Conservation (phyloP, 2,888 invertebrate species). For the Drosophila ezoana region DNA sequence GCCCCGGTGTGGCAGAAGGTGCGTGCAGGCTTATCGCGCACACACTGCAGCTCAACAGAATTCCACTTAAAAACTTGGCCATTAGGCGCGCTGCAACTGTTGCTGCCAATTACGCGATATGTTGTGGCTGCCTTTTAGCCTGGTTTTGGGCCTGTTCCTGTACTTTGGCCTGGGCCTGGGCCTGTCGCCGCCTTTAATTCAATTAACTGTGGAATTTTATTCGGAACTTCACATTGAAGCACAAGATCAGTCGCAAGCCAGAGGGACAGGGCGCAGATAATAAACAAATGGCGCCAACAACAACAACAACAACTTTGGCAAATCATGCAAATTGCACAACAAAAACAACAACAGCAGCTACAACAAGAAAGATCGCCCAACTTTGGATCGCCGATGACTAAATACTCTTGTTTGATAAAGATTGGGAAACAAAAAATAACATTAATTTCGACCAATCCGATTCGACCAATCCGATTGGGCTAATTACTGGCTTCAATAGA, state of each 20-base stretch:
- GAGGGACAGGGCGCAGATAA: constrained; percentile 48
- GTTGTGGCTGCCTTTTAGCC: constrained; percentile 23
- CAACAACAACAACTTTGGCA: constrained; percentile 51
- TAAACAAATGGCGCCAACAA: constrained; percentile 75
- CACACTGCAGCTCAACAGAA: constrained; percentile 41
- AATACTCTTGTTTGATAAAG: too few species aligned
- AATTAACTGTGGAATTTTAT: constrained; percentile 72
- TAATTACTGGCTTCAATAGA: too few species aligned
- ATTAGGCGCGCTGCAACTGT: constrained; percentile 45
- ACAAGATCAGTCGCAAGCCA: constrained; percentile 46
- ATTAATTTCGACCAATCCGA: too few species aligned
- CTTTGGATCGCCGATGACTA: too few species aligned
- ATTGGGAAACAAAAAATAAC: too few species aligned
- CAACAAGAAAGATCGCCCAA: constrained; percentile 2
- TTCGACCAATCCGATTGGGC: too few species aligned
- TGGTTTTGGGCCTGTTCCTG: constrained; percentile 12
- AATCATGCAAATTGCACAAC: constrained; percentile 76
- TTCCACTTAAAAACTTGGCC: constrained; percentile 67
- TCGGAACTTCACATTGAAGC: constrained; percentile 49
- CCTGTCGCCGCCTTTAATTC: constrained; percentile 63
- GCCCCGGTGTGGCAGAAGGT: constrained; percentile 13
- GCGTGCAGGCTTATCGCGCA: constrained; percentile 68
- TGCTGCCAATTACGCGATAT: constrained; percentile 57
- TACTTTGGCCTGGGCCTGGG: constrained; percentile 25
- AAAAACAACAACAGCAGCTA: constrained; percentile 33